Base-by-base conservation (phyloP, 2,113 vertebrate genomes). In the Notarius quadriscutis region DNA sequence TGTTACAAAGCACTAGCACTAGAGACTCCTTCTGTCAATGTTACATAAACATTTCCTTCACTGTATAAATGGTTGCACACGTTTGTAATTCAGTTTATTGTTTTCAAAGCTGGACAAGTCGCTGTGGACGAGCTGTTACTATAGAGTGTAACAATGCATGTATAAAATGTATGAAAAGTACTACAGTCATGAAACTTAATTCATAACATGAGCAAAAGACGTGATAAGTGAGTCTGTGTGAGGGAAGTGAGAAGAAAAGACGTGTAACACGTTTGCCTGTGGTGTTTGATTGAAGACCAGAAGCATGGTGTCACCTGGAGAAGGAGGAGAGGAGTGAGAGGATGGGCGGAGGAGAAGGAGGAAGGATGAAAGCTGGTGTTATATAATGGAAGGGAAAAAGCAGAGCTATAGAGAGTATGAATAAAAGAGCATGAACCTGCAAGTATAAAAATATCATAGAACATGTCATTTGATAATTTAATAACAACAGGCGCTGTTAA, bases 241-340 rank as follows among this genome's bases (percentile, higher is more conserved):
- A 81, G 79, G 11, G 18, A 58, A 48, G 18, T 18, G 57, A 81
- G 57, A 81, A 48, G 27, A 22, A 48, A 25, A 22, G 79, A 81
- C 57, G 27, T 58, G 78, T 17, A 58, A 80, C 53, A 62, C 4
- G 30, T 25, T 81, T 8, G 30, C 30, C 57, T 62, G 57, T 12
- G 57, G 79, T 22, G 58, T 81, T 48, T 81, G 79, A 62, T 81
- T 60, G 79, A 81, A 62, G 57, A 62, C 15, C 79, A 25, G 57
- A 62, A 62, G 57, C 5, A 5, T 11, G 4, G 34, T 34, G 34
- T 62, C 30, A 12, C 62, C 34, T 25, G 30, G 57, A 81, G 27
- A 55, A 34, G 11, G 51, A 53, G 53, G 10, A 58, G 51, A 50
- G 11, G 25, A 79, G 75, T 8, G 51, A 79, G 17, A 27, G 25